Evolutionary conservation across 2,797 vertebrate genomes (phyloP), one percentile per base, ranked within the genome.

Genomic region (Tangara arthus): DNA sequence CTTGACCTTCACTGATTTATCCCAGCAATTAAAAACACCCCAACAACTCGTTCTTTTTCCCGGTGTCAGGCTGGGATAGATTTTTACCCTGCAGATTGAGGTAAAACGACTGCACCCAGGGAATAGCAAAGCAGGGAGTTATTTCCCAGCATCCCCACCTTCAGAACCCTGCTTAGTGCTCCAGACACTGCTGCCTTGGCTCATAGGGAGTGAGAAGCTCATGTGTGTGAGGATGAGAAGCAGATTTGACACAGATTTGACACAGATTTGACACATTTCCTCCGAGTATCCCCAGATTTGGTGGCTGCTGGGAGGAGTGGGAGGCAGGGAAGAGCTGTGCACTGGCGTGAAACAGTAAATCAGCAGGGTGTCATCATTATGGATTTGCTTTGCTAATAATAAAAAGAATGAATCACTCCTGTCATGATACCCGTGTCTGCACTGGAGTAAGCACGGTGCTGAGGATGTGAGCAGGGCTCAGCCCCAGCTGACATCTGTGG

Each of bases 331-430:
- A 9, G 6, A 64, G 82, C 0, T 16, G 49, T 11, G 39, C 53
- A 13, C 47, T 49, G 12, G 7, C 17, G 30, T 8, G 61, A 71
- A 90, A 63, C n/a, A 53, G 12, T 35, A 71, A 42, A 93, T 71
- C 64, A 65, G 55, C 11, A 35, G 66, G 41, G 35, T 89, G 69
- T 27, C 93, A 90, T 94, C 92, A 39, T 63, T 75, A 15, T 9
- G 2, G 23, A 63, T 93, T 81, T 79, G 93, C 84, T 88, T 60
- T 90, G 82, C 68, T 94, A 89, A 94, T 76, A 92, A 96, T 68
- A 70, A 92, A 89, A 88, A 81, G 82, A 78, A 72, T 77, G 86
- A 95, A 64, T 94, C 78, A 89, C 75, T 66, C 6, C 85, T 73
- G 87, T 34, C 82, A 85, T 22, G 94, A 41, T 46, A 41, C 18